phyloP scores from a whole-genome alignment of 2,113 vertebrate species.

The Melanotaenia duboulayi region DNA sequence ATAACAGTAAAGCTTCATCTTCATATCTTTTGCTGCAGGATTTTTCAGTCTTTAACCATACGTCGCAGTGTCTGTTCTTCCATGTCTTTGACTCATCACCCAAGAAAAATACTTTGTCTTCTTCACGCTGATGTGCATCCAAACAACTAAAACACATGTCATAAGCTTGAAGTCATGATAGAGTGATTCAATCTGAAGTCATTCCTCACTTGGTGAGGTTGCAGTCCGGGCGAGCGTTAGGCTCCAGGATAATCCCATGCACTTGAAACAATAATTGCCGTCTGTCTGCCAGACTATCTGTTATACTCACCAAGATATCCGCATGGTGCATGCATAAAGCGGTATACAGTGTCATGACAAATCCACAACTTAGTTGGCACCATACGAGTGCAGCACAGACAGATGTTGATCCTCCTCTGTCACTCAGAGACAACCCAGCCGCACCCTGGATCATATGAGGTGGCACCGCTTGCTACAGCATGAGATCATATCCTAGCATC shows the following conservation, averaged over 20 bases:
- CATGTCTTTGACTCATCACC: constrained; percentile 47
- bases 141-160: constrained; percentile 33
- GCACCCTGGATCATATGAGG: constrained; percentile 64
- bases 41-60: too few species aligned
- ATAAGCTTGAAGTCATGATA: constrained; percentile 23
- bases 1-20: too few species aligned
- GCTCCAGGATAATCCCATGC: constrained; percentile 53
- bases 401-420: constrained; percentile 65
- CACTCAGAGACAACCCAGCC: constrained; percentile 29
- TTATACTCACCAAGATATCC: constrained; percentile 56
- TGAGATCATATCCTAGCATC: constrained; percentile 65
- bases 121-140: constrained; percentile 31
- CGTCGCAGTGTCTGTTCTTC: constrained; percentile 6
- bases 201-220: constrained; percentile 44
- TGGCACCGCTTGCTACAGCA: constrained; percentile 40
- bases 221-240: constrained; percentile 27
- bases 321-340: constrained; percentile 42
- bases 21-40: not conserved
- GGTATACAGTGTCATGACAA: constrained; percentile 35
- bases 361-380: constrained; percentile 57
- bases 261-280: constrained; percentile 58
- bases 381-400: constrained; percentile 54
- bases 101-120: constrained; percentile 32
- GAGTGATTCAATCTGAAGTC: constrained; percentile 55
- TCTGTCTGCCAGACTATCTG: constrained; percentile 45